Evolutionary conservation across 2,113 vertebrate species (phyloP).

Genomic region (Gallinago media): DNA sequence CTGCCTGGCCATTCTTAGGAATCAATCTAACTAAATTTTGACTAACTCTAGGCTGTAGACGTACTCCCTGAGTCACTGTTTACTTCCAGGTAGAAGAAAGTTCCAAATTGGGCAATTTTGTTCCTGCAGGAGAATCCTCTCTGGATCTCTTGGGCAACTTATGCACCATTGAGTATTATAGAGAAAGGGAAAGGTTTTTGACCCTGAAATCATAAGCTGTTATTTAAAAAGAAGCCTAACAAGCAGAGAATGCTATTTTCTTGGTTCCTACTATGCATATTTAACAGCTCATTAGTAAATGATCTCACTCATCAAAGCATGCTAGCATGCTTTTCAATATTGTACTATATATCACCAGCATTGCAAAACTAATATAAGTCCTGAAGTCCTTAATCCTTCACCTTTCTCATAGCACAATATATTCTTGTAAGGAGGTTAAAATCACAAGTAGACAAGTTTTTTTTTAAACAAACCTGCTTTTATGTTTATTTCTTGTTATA

Average conservation of each 20-base stretch:
- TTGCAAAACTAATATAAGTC: background rate
- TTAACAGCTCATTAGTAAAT: background rate
- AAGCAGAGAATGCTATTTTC: background rate
- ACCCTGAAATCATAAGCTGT: background rate
- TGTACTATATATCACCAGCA: background rate
- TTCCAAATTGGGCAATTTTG: background rate
- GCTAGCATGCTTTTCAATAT: background rate
- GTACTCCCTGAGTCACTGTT: background rate
- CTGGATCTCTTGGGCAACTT: background rate
- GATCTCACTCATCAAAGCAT: background rate
- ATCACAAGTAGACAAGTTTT: background rate
- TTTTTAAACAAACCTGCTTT: background rate
- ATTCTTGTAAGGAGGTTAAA: background rate
- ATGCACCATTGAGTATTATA: background rate
- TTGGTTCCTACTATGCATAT: background rate
- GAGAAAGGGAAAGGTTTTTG: background rate
- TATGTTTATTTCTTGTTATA: background rate
- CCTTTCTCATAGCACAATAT: background rate
- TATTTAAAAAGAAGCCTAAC: background rate
- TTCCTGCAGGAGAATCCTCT: background rate
- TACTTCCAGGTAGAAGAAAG: background rate
- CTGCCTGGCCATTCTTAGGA: background rate
- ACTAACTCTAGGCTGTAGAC: background rate
- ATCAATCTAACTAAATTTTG: background rate
- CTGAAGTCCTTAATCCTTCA: background rate